phyloP scores from a whole-genome alignment of 2,888 invertebrate species.

The Sialis lutaria region DNA sequence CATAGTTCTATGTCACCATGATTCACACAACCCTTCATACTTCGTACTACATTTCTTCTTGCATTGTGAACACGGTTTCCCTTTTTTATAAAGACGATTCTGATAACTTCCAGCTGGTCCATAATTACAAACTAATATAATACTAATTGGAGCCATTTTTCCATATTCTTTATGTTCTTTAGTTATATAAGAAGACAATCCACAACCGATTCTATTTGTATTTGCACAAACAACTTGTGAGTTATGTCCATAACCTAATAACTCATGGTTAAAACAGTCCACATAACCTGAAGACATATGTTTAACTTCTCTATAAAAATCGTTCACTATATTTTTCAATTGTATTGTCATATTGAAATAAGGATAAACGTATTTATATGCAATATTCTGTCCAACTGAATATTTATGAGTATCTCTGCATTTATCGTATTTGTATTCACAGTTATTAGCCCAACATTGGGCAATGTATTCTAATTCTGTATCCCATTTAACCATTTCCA shows the following conservation, averaged over 20 bases:
- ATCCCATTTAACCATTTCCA: not conserved
- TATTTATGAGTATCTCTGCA: not conserved
- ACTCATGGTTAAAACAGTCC: not conserved
- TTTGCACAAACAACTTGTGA: not conserved
- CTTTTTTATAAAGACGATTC: not conserved
- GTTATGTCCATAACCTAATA: not conserved
- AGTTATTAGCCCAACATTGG: conserved; percentile 6
- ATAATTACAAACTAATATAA: not conserved
- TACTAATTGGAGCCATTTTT: too few species aligned
- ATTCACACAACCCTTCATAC: too few species aligned
- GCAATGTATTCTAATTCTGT: conserved; percentile 5
- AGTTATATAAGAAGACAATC: too few species aligned
- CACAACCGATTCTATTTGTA: not conserved
- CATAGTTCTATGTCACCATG: too few species aligned
- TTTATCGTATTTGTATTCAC: not conserved
- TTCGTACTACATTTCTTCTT: too few species aligned
- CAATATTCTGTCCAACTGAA: not conserved
- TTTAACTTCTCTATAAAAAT: not conserved
- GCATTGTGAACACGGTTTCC: too few species aligned
- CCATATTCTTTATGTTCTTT: too few species aligned
- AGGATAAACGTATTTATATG: too few species aligned
- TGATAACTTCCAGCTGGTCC: not conserved
- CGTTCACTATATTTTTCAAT: not conserved
- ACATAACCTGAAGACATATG: not conserved
- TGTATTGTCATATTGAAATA: too few species aligned